Conservation (phyloP, 2,113 vertebrate genomes). For the Peromyscus maniculatus region DNA sequence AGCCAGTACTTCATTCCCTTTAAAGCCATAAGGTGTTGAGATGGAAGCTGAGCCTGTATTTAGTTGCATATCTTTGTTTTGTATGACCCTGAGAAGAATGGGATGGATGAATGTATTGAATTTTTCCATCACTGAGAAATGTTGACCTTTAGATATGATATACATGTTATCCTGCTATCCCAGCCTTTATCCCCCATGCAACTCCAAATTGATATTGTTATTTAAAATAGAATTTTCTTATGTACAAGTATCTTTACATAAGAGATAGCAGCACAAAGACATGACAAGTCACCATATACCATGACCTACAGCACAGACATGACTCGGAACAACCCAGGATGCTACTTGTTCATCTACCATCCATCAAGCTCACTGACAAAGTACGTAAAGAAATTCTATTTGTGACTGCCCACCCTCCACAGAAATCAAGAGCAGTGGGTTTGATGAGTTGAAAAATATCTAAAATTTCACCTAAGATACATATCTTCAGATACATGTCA, state of each 20-base stretch:
- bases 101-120: constrained; percentile 63
- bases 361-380: constrained; percentile 74
- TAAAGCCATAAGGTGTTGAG: background rate
- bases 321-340: constrained; percentile 71
- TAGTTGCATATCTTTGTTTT: constrained; percentile 51
- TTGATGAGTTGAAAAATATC: constrained; percentile 76
- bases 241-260: constrained; percentile 54
- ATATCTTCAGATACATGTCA: constrained; percentile 76
- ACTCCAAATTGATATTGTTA: constrained; percentile 71
- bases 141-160: constrained; percentile 56
- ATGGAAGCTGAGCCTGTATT: background rate
- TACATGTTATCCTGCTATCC: constrained; percentile 44
- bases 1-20: background rate
- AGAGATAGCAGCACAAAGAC: constrained; percentile 78
- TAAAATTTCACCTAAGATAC: constrained; percentile 82
- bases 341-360: constrained; percentile 77
- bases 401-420: constrained; percentile 75
- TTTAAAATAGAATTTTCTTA: constrained; percentile 74
- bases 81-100: background rate
- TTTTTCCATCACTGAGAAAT: constrained; percentile 60
- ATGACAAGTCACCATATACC: constrained; percentile 76
- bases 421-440: constrained; percentile 73
- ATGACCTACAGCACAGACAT: constrained; percentile 79
- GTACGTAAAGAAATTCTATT: constrained; percentile 75
- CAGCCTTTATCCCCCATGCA: constrained; percentile 59